Conservation (phyloP, 2,113 vertebrate genomes). For the Pollachius pollachius region DNA sequence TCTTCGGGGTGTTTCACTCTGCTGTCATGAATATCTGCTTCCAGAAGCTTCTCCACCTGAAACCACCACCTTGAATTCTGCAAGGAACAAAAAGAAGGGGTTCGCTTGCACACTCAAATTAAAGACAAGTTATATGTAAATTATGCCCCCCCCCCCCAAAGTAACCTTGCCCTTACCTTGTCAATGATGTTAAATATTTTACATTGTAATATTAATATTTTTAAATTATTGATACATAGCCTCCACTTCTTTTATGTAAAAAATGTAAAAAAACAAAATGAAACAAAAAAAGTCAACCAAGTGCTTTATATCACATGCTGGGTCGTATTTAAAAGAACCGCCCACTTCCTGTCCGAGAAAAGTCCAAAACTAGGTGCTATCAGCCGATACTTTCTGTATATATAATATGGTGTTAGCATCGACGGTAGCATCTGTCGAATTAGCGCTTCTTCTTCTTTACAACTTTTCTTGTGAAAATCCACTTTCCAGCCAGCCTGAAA, state of each 20-base stretch:
- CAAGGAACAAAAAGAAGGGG: conserved; percentile 34
- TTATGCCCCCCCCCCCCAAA: conserved; percentile 37
- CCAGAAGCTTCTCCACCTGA: conserved; percentile 43
- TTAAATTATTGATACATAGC: conserved; percentile 72
- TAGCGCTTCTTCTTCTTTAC: neutral
- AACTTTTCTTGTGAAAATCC: conserved; percentile 1
- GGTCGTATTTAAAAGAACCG: conserved; percentile 14
- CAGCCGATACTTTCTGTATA: neutral
- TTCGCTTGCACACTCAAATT: conserved; percentile 34
- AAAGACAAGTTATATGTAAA: conserved; percentile 28
- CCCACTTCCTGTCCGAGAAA: conserved; percentile 34
- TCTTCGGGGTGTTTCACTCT: no score
- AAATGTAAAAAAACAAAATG: conserved; percentile 35
- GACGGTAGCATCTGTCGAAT: conserved; percentile 36
- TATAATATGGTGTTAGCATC: conserved; percentile 20
- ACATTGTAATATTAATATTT: conserved; percentile 73
- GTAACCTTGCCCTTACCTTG: conserved; percentile 25
- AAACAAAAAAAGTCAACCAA: conserved; percentile 45
- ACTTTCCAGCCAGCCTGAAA: conserved; percentile 32
- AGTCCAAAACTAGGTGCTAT: conserved; percentile 36
- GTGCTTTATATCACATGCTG: conserved; percentile 76
- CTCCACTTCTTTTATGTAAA: conserved; percentile 52
- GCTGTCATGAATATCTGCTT: conserved; percentile 71
- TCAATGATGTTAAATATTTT: conserved; percentile 68
- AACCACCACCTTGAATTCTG: conserved; percentile 41